phyloP scores from a whole-genome alignment of 2,113 vertebrate species.

The Mobula hypostoma region DNA sequence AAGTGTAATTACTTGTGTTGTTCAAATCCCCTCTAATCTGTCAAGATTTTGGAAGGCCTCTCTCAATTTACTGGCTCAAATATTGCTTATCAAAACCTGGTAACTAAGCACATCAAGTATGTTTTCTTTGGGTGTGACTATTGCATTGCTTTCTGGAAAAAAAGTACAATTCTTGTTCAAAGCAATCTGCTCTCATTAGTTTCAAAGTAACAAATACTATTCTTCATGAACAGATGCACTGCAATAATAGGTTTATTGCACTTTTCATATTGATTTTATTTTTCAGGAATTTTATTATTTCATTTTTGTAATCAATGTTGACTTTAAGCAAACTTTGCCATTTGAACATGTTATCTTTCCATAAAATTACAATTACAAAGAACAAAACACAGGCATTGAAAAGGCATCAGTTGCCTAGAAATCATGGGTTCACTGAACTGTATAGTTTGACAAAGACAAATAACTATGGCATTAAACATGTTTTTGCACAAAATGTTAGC shows the following conservation, averaged over 20 bases:
- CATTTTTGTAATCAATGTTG: background rate
- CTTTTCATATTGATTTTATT: background rate
- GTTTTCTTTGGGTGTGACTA: background rate
- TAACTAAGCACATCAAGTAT: background rate
- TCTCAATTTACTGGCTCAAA: background rate
- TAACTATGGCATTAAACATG: background rate
- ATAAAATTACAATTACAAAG: background rate
- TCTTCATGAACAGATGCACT: background rate
- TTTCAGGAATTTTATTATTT: background rate
- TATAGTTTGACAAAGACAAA: background rate
- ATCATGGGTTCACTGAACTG: background rate
- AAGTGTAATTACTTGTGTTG: constrained; percentile 54
- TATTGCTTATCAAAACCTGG: background rate
- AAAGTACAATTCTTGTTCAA: background rate
- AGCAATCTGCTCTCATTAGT: background rate
- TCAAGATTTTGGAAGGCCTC: too few relatives aligned
- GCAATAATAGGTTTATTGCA: background rate
- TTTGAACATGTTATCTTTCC: background rate
- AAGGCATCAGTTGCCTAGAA: background rate
- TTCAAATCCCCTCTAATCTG: background rate
- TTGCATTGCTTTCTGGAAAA: background rate
- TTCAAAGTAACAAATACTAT: background rate
- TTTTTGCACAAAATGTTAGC: background rate
- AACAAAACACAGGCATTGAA: background rate
- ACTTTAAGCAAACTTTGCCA: background rate